Evolutionary conservation across 2,888 invertebrate genomes (phyloP), one percentile per base, ranked within the genome.

Genomic region (Hyposoter dolosus): DNA sequence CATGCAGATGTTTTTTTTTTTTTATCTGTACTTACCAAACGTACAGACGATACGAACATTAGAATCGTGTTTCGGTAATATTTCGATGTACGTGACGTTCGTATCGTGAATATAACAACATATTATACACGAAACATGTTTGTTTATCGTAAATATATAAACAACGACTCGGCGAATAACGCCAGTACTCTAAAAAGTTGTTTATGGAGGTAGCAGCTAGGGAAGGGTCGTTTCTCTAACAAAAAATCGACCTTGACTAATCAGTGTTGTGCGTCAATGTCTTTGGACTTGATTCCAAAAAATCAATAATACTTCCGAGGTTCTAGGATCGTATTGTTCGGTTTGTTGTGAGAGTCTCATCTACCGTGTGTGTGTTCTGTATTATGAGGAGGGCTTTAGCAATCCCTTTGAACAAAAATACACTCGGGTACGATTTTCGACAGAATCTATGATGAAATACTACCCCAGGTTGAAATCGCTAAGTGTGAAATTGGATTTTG

Each of bases 181-280:
- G 84, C 82, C 86, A 71, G 76, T 85, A 83, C 63, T 79, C 78
- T 77, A 74, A 79, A 75, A 81, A 89, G 88, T 74, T 77, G 32
- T 82, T 79, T 74, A 45, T 89, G 89, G 90, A 89, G 88, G 90
- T 88, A 94, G 93, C 93, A 93, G 94, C 93, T 93, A 93, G 93
- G 93, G 93, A 90, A 92, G 93, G 93, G 93, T 91, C 89, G 89
- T 88, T 90, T 63, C 3, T 71, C 28, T 79, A 71, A 66, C 56
- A 81, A 72, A 74, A 77, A 23, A 72, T 86, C 84, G 84, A 75
- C 76, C 40, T 65, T 47, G 66, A 69, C 83, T 83, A 77, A 80
- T 47, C 23, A 45, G 40, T 83, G 56, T 76, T 84, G 84, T 85
- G 32, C 75, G n/a, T 40, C 66, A 81, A n/a, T 53, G 45, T 83